Conservation (phyloP, 2,888 invertebrate species). For the Drosophila falleni region DNA sequence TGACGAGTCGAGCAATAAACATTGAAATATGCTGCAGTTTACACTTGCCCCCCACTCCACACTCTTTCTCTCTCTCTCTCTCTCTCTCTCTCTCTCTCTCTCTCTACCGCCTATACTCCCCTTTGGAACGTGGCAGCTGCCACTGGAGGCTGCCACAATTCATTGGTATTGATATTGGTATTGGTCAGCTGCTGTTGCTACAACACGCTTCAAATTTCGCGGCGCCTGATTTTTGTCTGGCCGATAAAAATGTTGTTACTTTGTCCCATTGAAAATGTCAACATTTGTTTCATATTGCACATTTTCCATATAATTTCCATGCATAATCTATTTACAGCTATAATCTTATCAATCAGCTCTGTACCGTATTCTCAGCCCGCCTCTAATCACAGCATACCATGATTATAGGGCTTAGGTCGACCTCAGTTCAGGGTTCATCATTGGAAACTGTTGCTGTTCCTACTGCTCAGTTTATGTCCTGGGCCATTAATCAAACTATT, state of each 20-base stretch:
- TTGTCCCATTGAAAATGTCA: constrained; percentile 54
- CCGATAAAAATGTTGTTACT: not conserved
- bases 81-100: not conserved
- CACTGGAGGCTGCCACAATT: constrained; percentile 45
- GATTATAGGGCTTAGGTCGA: constrained; percentile 57
- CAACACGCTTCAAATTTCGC: constrained; percentile 64
- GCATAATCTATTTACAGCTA: constrained; percentile 74
- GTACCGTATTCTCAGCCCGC: constrained; percentile 14
- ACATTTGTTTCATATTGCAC: constrained; percentile 74
- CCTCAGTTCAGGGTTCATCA: constrained; percentile 20
- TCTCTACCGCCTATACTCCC: constrained; percentile 6
- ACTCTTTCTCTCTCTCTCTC: not conserved
- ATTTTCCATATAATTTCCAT: constrained; percentile 70
- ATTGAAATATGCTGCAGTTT: constrained; percentile 66
- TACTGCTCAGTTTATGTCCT: constrained; percentile 61
- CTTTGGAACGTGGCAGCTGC: constrained; percentile 34
- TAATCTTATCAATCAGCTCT: constrained; percentile 74
- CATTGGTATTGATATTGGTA: constrained; percentile 21
- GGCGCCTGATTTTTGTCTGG: constrained; percentile 49
- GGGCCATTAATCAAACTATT: constrained; percentile 86
- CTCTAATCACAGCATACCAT: constrained; percentile 60
- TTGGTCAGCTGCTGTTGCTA: constrained; percentile 60
- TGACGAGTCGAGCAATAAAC: constrained; percentile 62
- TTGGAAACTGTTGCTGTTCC: constrained; percentile 46
- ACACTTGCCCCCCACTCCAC: constrained; percentile 48